A percentile compares a stretch with the other conserved stretches of the same genome.
Conservation (phyloP, 2,797 vertebrate genomes). For the Garrulus glandarius region DNA sequence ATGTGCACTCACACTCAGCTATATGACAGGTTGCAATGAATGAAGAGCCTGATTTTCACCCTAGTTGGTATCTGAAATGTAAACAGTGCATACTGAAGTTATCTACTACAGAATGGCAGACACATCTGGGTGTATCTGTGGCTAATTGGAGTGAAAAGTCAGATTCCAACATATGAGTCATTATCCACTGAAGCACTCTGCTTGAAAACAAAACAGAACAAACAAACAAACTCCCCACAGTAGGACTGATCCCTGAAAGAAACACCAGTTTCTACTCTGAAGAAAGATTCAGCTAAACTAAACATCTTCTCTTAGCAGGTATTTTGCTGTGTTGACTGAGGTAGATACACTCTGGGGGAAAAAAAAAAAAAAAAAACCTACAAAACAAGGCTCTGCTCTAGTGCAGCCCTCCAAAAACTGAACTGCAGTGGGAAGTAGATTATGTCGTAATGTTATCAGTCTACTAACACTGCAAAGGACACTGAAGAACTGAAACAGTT, state of each 20-base stretch:
- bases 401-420: neutral
- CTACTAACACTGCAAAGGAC: neutral
- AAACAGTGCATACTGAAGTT: neutral
- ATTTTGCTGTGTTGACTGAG: neutral
- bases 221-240: neutral
- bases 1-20: neutral
- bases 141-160: neutral
- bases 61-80: neutral
- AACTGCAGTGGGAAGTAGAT: neutral
- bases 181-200: neutral
- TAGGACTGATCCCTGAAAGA: fast-evolving
- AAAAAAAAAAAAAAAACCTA: neutral
- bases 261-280: neutral
- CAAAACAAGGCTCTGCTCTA: neutral
- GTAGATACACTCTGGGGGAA: fast-evolving
- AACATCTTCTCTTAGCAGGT: neutral
- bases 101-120: neutral
- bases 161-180: neutral
- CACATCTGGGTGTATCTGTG: neutral
- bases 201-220: neutral
- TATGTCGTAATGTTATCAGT: neutral
- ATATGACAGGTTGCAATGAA: neutral
- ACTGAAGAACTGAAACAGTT: neutral
- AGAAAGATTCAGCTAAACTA: neutral
- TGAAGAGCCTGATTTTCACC: neutral